Evolutionary conservation across 2,888 invertebrate species (phyloP).

Genomic region (Thecophora atra): DNA sequence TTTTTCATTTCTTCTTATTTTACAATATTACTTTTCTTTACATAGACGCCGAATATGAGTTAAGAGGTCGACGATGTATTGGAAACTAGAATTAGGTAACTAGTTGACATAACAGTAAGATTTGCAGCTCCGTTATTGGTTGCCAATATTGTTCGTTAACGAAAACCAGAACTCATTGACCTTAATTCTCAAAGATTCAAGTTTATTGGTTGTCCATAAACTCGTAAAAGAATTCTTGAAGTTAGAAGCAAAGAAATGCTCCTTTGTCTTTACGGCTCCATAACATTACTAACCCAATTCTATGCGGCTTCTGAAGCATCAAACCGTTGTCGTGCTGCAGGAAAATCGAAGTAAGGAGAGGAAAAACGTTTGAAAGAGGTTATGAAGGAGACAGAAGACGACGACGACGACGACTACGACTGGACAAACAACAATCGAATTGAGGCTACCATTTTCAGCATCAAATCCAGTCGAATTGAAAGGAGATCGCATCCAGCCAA

Average conservation of each 20-base stretch:
- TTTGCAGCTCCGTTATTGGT: not conserved
- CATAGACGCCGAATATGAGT: no score
- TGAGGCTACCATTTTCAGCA: not conserved
- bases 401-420: conserved; percentile 4
- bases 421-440: conserved; percentile 25
- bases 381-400: not conserved
- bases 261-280: not conserved
- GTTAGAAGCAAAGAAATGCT: not conserved
- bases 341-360: not conserved
- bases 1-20: no score
- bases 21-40: no score
- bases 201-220: not conserved
- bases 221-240: not conserved
- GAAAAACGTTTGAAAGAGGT: not conserved
- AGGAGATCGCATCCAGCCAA: conserved; percentile 14
- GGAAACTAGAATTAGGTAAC: conserved; percentile 8
- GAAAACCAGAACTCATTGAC: conserved; percentile 7
- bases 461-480: conserved; percentile 3
- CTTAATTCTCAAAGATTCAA: conserved; percentile 13
- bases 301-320: not conserved
- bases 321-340: not conserved
- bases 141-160: not conserved
- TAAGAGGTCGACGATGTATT: not conserved
- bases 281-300: conserved; percentile 20
- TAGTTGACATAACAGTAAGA: conserved; percentile 5